These are phyloP conservation scores for Macropis europaea DNA, from an alignment of 2,888 invertebrate species.

Conservation along the genomic window DNA sequence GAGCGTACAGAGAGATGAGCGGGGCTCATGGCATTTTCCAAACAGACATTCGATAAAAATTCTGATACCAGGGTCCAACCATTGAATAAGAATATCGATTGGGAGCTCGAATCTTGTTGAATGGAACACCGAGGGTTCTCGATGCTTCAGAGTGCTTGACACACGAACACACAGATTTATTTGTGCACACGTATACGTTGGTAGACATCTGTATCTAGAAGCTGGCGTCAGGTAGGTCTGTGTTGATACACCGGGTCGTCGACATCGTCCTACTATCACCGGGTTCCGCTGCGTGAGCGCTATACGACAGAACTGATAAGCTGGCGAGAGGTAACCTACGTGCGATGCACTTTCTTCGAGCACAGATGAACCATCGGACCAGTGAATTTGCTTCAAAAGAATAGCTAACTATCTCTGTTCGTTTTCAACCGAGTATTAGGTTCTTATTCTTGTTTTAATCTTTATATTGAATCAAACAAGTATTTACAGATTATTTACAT, in stretches of 20 bases:
- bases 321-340: conserved; percentile 42
- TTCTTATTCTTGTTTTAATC: neutral
- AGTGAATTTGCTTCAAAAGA: neutral
- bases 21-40: conserved; percentile 4
- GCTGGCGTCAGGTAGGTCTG: conserved; percentile 65
- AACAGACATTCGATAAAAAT: conserved; percentile 16
- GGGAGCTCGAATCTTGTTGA: conserved; percentile 6
- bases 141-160: neutral
- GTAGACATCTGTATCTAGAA: conserved; percentile 42
- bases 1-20: neutral
- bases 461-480: too few relatives aligned
- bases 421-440: neutral
- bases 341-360: conserved; percentile 43
- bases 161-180: neutral
- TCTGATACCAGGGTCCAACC: conserved; percentile 1
- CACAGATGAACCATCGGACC: neutral
- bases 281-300: conserved; percentile 55
- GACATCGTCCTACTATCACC: conserved; percentile 60
- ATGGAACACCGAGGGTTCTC: conserved; percentile 10
- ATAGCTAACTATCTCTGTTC: neutral
- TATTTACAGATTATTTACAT: too few relatives aligned
- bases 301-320: conserved; percentile 56
- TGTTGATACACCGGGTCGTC: conserved; percentile 63
- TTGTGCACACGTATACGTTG: neutral
- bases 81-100: conserved; percentile 34